Percentiles rank a stretch among this genome's conserved stretches.
Evolutionary conservation across 2,113 vertebrate genomes (phyloP).

Genomic region (Lontra canadensis): DNA sequence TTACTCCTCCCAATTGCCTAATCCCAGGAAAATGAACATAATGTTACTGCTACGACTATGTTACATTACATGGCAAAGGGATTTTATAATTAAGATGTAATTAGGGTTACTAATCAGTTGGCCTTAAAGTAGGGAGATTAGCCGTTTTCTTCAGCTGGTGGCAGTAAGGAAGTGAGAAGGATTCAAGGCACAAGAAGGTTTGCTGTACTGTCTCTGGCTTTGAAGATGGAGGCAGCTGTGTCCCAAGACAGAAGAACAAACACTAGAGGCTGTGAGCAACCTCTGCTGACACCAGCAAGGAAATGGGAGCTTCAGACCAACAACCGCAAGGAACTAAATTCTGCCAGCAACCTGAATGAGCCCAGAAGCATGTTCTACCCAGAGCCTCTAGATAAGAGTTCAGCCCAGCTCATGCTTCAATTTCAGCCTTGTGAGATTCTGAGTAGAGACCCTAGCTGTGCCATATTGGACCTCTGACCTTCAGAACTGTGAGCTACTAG

Average conservation of each 20-base stretch:
- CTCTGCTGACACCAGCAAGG: background rate
- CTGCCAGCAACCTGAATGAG: background rate
- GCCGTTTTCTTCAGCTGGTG: background rate
- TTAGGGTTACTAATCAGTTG: background rate
- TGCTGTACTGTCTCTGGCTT: background rate
- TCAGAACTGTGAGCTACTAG: background rate
- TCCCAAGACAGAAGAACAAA: rapidly evolving
- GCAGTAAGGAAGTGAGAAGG: background rate
- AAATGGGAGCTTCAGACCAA: background rate
- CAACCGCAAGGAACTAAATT: background rate
- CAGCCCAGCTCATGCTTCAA: background rate
- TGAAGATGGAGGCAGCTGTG: background rate
- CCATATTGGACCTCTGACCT: too few relatives aligned
- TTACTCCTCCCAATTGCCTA: background rate
- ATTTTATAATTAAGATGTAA: background rate
- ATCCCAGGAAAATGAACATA: background rate
- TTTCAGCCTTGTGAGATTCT: background rate
- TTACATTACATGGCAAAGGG: background rate
- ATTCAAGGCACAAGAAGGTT: background rate
- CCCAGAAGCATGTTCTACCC: too few relatives aligned
- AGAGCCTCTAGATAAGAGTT: background rate
- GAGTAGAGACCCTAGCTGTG: background rate
- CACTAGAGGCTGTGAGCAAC: too few relatives aligned
- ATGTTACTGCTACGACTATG: background rate
- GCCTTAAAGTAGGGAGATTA: background rate